Evolutionary conservation across 1,140 invertebrate genomes (phyloP), one percentile per base, ranked within the genome.

Genomic region (Mamestra configurata): DNA sequence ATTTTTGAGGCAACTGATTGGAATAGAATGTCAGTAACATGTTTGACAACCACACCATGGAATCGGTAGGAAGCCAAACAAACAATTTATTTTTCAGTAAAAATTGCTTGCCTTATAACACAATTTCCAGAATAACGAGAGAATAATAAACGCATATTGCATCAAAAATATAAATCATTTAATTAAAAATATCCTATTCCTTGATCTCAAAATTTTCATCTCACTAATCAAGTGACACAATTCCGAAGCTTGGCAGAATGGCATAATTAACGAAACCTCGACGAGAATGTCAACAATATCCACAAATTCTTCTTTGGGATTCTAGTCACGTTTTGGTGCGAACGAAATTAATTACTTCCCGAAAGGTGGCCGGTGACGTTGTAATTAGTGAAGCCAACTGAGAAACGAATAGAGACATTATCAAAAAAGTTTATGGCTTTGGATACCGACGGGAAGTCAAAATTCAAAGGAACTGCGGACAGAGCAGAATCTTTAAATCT

Each of bases 311-410:
- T 61, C 73, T 61, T 64, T 49, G 24, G 57, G 24, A 49, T 76
- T 64, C 73, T 18, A 51, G 73, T 76, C 73, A 76, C 73, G 73
- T 76, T 76, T 76, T 64, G 40, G 73, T 76, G 73, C 40, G 40
- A 76, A 76, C 55, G 57, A 76, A 76, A 76, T 76, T 76, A 76
- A 76, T 76, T 76, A 64, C 55, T 76, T 61, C 57, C 40, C n/a
- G 73, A 49, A 76, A 57, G 73, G 73, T 61, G 24, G 46, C 73
- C 57, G 24, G 55, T 22, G 20, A 49, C 40, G 57, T 35, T 24
- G 73, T 76, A 61, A 76, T 76, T 76, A 76, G 73, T 64, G 57
- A 49, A 6, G 40, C 20, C 24, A 49, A 76, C 40, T 64, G 40
- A 57, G n/a, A 73, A 31, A 1, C 27, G 35, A 53, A 27, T 37